A percentile compares a stretch with the other conserved stretches of the same genome.
These are phyloP conservation scores for Caenorhabditis sp. DNA, from an alignment of 2,888 invertebrate species.

Conservation along the genomic window DNA sequence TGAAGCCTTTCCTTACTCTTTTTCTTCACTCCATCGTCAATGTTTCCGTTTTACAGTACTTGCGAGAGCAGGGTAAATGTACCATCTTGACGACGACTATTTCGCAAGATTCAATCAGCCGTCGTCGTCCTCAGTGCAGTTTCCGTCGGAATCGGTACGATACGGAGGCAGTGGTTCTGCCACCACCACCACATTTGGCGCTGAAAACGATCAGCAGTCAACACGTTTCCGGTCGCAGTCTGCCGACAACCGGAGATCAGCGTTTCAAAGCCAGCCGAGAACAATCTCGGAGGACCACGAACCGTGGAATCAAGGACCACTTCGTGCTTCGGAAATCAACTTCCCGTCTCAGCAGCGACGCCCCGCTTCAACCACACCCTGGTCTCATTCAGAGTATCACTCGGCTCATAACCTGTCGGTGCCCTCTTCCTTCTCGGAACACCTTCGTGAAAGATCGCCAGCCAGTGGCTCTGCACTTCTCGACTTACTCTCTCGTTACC, in stretches of 20 bases:
- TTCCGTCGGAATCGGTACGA: conserved; percentile 65
- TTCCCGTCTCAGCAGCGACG: conserved; percentile 64
- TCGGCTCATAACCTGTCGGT: conserved; percentile 57
- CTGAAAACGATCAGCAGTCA: conserved; percentile 25
- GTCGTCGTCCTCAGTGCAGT: conserved; percentile 66
- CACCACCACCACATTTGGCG: conserved; percentile 50
- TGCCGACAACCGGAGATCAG: conserved; percentile 60
- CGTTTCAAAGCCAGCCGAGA: conserved; percentile 57
- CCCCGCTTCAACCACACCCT: conserved; percentile 66
- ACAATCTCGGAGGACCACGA: conserved; percentile 62
- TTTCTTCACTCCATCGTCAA: not conserved
- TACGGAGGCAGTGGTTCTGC: conserved; percentile 56
- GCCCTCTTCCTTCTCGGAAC: conserved; percentile 67
- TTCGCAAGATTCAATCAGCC: conserved; percentile 68
- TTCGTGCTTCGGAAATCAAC: conserved; percentile 54
- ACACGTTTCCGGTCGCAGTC: conserved; percentile 64
- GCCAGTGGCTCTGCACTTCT: conserved; percentile 75
- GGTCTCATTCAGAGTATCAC: conserved; percentile 60
- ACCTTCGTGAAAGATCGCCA: conserved; percentile 74
- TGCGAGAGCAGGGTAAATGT: conserved; percentile 67
- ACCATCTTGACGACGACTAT: conserved; percentile 71
- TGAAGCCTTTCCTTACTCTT: not conserved
- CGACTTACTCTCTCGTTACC: conserved; percentile 74
- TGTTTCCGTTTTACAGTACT: conserved; percentile 43
- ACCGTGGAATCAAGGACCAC: conserved; percentile 46